These are phyloP conservation scores for Malacoctenus gilli DNA, from an alignment of 2,797 vertebrate genomes.

Conservation along the genomic window DNA sequence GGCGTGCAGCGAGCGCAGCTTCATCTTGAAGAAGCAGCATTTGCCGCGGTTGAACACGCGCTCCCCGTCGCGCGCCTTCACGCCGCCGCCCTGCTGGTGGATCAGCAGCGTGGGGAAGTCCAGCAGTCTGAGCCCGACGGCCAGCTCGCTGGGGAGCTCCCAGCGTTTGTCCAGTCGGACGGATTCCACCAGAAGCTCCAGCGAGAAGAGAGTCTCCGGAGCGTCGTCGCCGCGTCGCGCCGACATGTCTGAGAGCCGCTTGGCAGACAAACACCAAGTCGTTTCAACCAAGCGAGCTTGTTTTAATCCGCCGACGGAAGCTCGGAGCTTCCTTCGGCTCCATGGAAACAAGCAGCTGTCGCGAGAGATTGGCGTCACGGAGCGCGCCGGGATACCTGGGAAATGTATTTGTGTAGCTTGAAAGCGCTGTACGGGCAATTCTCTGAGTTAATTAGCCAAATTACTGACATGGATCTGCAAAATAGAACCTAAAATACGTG, in stretches of 20 bases:
- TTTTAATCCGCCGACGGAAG: slow-evolving; percentile 19
- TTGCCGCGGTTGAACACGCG: slow-evolving; percentile 87
- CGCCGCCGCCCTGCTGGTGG: slow-evolving; percentile 42
- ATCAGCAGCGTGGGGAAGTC: slow-evolving; percentile 88
- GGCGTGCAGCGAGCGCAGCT: slow-evolving; percentile 66
- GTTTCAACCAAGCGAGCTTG: neutral
- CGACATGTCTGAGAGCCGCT: slow-evolving; percentile 41
- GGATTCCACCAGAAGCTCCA: slow-evolving; percentile 85
- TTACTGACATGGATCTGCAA: no score
- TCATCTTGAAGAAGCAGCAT: slow-evolving; percentile 88
- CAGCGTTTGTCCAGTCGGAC: slow-evolving; percentile 64
- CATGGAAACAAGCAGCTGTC: slow-evolving; percentile 71
- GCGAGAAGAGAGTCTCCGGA: slow-evolving; percentile 77
- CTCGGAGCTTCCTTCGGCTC: slow-evolving; percentile 43
- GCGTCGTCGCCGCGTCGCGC: accelerated
- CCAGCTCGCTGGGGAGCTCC: slow-evolving; percentile 54
- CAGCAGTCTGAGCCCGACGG: slow-evolving; percentile 83
- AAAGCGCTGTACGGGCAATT: no score
- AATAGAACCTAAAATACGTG: no score
- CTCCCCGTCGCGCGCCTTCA: neutral
- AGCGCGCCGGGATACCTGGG: slow-evolving; percentile 32
- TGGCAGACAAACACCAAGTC: neutral
- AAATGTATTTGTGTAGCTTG: slow-evolving; percentile 67
- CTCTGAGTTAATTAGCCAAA: no score
- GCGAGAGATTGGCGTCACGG: slow-evolving; percentile 50